phyloP scores from a whole-genome alignment of 2,113 vertebrate species.

The Xenopus laevis region DNA sequence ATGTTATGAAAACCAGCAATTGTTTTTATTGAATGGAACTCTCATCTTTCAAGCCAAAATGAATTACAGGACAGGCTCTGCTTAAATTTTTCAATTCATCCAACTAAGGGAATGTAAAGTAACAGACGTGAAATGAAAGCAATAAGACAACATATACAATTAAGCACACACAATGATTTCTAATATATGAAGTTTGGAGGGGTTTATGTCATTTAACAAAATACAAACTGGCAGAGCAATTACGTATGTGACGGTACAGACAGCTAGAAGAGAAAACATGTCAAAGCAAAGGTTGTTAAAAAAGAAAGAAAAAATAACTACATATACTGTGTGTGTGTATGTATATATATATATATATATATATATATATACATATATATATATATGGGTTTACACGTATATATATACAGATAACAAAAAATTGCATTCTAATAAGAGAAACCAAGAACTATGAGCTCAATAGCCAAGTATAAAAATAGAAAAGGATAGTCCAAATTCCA shows the following conservation, averaged over 20 bases:
- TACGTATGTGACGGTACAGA: conserved; percentile 17
- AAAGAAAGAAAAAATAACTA: background rate
- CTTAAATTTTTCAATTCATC: conserved; percentile 15
- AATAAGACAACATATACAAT: conserved; percentile 18
- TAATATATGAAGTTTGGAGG: background rate
- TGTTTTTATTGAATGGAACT: conserved; percentile 14
- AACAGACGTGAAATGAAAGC: conserved; percentile 15
- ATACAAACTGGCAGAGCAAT: conserved; percentile 9
- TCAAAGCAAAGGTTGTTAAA: no score
- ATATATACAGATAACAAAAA: no score
- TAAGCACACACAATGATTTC: conserved; percentile 12
- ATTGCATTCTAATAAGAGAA: no score
- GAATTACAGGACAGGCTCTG: conserved; percentile 19
- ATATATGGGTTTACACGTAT: no score
- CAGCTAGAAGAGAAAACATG: background rate
- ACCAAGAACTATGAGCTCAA: no score
- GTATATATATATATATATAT: no score
- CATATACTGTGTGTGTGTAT: no score
- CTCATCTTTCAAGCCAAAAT: conserved; percentile 20
- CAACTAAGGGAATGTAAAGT: conserved; percentile 1
- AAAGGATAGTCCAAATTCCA: no score
- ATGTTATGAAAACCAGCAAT: conserved; percentile 10
- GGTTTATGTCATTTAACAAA: conserved; percentile 6
- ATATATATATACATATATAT: no score
- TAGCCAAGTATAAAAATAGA: no score